Evolutionary conservation across 1,140 invertebrate genomes (phyloP).

Genomic region (Aradophagus sp.): DNA sequence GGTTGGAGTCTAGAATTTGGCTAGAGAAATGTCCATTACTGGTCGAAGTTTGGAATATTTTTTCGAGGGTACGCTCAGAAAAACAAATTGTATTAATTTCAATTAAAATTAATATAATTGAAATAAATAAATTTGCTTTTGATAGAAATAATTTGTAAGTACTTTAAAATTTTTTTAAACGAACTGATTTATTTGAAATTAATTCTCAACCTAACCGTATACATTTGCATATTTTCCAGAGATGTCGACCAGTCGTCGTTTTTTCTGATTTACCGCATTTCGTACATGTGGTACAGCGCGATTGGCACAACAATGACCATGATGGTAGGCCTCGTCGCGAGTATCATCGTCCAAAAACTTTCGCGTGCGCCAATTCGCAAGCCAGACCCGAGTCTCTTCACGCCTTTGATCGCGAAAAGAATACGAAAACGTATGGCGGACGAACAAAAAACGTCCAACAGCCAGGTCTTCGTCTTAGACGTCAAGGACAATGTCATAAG

Average conservation of each 20-base stretch:
- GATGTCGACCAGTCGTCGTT: constrained; percentile 46
- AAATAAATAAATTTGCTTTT: too few relatives aligned
- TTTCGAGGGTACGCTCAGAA: too few relatives aligned
- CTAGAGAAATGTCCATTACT: too few relatives aligned
- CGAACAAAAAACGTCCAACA: constrained; percentile 49
- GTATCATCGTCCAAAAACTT: constrained; percentile 66
- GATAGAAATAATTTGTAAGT: too few relatives aligned
- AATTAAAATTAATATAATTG: too few relatives aligned
- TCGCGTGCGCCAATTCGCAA: constrained; percentile 54
- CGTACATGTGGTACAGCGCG: constrained; percentile 81
- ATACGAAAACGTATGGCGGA: constrained; percentile 63
- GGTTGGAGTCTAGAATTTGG: too few relatives aligned
- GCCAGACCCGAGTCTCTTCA: constrained; percentile 79
- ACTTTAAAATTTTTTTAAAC: too few relatives aligned
- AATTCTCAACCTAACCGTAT: too few relatives aligned
- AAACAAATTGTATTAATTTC: too few relatives aligned
- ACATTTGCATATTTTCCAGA: too few relatives aligned
- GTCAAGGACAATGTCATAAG: constrained; percentile 26
- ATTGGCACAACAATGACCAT: constrained; percentile 81
- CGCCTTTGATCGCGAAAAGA: constrained; percentile 77
- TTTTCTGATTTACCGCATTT: constrained; percentile 76
- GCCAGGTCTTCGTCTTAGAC: constrained; percentile 63
- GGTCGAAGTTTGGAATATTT: too few relatives aligned
- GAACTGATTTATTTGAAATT: too few relatives aligned
- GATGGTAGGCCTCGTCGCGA: constrained; percentile 79